Conservation (phyloP, 2,888 invertebrate species). For the Argyresthia albistria region DNA sequence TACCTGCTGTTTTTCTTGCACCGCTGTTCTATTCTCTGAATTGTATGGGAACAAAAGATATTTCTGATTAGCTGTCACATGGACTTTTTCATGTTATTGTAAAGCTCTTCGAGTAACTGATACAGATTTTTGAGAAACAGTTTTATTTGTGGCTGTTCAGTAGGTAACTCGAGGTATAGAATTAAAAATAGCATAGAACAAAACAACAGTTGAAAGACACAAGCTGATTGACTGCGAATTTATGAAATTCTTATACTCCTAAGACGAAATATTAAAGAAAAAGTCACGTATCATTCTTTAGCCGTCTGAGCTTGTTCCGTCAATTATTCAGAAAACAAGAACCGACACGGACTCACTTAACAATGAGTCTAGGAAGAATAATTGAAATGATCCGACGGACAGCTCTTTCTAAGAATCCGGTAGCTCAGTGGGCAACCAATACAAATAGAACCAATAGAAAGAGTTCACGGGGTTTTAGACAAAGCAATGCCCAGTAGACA, state of each 20-base stretch:
- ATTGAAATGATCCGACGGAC: neutral
- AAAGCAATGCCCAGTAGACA: conserved; percentile 40
- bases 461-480: conserved; percentile 33
- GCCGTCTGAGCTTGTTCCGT: neutral
- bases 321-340: no score
- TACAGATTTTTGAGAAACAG: no score
- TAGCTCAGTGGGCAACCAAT: conserved; percentile 42
- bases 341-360: neutral
- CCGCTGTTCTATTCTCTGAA: conserved; percentile 25
- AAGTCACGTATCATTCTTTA: conserved; percentile 4
- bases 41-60: conserved; percentile 31
- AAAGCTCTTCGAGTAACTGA: no score
- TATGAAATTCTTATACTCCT: no score
- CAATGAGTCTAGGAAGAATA: neutral
- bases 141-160: no score
- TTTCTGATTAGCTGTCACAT: conserved; percentile 33
- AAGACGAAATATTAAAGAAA: neutral
- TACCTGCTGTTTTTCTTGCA: conserved; percentile 54
- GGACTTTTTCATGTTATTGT: neutral
- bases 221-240: no score
- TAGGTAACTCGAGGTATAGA: no score
- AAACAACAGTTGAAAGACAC: neutral
- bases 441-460: conserved; percentile 23
- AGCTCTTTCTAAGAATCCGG: conserved; percentile 7
- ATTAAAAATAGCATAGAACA: no score